These are phyloP conservation scores for Lasioglossum marginatum DNA, from an alignment of 2,888 invertebrate species.

Conservation along the genomic window DNA sequence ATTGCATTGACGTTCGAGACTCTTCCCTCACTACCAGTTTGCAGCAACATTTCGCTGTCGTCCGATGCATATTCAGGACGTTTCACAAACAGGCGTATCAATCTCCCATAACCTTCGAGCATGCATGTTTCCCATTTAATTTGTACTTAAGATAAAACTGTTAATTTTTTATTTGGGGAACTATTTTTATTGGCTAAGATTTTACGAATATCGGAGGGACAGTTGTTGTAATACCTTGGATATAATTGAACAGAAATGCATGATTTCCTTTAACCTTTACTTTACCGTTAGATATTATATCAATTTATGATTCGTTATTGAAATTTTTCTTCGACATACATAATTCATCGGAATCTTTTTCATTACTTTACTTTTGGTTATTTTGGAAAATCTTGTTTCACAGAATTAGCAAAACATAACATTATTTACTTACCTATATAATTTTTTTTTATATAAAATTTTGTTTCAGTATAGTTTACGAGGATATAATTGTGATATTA, in stretches of 20 bases:
- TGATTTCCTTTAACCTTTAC: background rate
- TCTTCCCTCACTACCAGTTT: constrained; percentile 15
- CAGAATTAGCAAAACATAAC: background rate
- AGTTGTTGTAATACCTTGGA: background rate
- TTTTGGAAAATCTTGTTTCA: background rate
- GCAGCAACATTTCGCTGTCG: background rate
- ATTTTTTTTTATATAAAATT: background rate
- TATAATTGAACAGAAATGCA: background rate
- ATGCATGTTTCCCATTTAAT: background rate
- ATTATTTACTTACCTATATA: background rate
- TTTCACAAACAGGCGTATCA: background rate
- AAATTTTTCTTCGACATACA: background rate
- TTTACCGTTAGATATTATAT: background rate
- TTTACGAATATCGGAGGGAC: background rate
- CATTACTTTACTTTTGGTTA: background rate
- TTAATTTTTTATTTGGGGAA: background rate
- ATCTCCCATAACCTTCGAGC: background rate
- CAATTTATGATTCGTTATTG: background rate
- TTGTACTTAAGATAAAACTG: background rate
- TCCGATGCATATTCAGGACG: background rate
- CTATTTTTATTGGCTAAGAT: background rate
- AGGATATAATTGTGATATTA: no score
- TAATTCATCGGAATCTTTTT: background rate
- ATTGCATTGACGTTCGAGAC: background rate
- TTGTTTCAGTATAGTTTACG: background rate